A percentile compares a stretch with the other conserved stretches of the same genome.
Conservation (phyloP, 2,797 vertebrate genomes). For the Cuniculus paca region DNA sequence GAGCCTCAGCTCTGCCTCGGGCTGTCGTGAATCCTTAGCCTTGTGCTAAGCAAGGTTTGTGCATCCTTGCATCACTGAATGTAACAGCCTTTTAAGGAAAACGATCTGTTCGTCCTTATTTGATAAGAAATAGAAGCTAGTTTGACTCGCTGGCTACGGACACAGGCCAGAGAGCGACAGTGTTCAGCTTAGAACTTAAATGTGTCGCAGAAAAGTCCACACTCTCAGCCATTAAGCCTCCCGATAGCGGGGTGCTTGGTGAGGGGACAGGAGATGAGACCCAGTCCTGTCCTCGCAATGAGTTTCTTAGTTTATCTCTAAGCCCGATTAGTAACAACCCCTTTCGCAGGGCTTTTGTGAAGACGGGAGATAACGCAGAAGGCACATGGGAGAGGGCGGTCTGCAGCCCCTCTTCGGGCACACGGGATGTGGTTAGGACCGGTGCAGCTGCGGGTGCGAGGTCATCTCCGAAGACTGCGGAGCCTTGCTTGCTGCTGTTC, state of each 20-base stretch:
- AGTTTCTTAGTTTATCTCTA: background rate
- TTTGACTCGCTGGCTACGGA: background rate
- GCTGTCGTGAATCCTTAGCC: background rate
- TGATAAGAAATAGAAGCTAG: background rate
- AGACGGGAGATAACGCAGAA: background rate
- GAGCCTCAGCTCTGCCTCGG: background rate
- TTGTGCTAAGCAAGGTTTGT: background rate
- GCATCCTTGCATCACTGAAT: background rate
- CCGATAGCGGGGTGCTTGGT: background rate
- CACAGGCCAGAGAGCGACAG: background rate
- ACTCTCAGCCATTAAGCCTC: fast-evolving
- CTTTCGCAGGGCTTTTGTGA: background rate
- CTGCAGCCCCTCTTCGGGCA: background rate
- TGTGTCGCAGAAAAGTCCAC: background rate
- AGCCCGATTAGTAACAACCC: background rate
- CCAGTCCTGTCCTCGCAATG: background rate
- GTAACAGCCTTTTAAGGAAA: background rate
- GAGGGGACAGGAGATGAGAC: fast-evolving
- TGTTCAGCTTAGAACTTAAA: no score
- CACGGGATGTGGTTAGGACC: background rate
- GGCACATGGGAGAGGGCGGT: background rate
- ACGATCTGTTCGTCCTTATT: background rate
- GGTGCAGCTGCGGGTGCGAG: fast-evolving
- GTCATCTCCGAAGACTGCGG: background rate
- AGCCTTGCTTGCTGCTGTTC: background rate